Conservation (phyloP, 2,888 invertebrate genomes). For the Pyrocoelia pectoralis region DNA sequence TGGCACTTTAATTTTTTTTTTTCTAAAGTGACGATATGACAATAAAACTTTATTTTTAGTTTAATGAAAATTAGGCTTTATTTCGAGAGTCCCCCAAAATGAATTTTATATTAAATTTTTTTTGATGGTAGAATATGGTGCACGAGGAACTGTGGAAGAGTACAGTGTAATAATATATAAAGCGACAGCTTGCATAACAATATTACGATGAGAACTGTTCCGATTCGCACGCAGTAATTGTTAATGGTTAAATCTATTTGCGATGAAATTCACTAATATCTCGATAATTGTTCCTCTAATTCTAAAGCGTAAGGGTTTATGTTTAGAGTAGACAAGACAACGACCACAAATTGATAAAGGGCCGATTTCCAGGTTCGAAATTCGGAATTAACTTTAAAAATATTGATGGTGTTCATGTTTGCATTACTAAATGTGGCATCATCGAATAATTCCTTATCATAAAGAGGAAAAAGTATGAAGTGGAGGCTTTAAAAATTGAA, state of each 20-base stretch:
- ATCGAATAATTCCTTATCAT: neutral
- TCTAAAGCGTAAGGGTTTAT: conserved; percentile 1
- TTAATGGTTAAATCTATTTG: conserved; percentile 1
- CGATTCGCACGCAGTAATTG: neutral
- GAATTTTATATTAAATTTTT: neutral
- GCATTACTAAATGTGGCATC: neutral
- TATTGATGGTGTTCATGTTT: neutral
- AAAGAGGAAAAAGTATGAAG: neutral
- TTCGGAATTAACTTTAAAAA: neutral
- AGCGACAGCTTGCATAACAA: conserved; percentile 1
- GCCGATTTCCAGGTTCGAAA: neutral
- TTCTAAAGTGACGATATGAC: no score
- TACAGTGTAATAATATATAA: neutral
- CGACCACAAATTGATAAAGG: neutral
- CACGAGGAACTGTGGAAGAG: neutral
- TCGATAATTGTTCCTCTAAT: neutral
- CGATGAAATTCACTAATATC: neutral
- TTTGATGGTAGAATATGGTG: neutral
- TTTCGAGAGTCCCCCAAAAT: neutral
- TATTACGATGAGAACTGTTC: neutral
- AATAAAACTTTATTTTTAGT: neutral
- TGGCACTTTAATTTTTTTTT: neutral
- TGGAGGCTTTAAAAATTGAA: neutral
- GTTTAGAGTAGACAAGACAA: neutral
- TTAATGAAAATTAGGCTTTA: neutral